A percentile compares a stretch with the other conserved stretches of the same genome.
Evolutionary conservation across 2,888 invertebrate genomes (phyloP).

Genomic region (Plagodis dolabraria): DNA sequence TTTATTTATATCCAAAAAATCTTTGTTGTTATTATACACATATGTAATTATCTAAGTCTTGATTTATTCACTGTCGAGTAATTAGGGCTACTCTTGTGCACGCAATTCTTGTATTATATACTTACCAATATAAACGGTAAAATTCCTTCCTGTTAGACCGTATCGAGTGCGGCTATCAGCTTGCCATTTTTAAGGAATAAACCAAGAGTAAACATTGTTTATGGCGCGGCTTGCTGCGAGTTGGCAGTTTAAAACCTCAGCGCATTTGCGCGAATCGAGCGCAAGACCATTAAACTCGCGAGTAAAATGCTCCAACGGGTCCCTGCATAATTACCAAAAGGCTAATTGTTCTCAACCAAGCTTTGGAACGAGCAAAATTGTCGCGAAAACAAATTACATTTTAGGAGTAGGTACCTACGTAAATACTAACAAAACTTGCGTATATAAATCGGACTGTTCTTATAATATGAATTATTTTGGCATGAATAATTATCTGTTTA

Average conservation of each 20-base stretch:
- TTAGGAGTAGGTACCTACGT: background rate
- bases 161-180: constrained; percentile 10
- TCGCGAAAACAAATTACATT: constrained; percentile 31
- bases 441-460: too few species aligned
- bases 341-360: constrained; percentile 65
- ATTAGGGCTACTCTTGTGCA: too few species aligned
- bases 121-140: too few species aligned
- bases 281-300: constrained; percentile 58
- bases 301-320: constrained; percentile 61
- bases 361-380: constrained; percentile 49
- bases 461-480: too few species aligned
- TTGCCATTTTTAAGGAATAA: constrained; percentile 36
- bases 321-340: constrained; percentile 67
- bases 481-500: too few species aligned
- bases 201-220: constrained; percentile 42
- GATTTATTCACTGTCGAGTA: too few species aligned
- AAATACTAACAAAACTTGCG: background rate
- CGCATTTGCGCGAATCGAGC: constrained; percentile 63
- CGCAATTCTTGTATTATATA: too few species aligned
- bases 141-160: background rate
- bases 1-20: too few species aligned
- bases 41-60: too few species aligned
- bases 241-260: constrained; percentile 39
- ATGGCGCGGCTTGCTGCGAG: constrained; percentile 39
- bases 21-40: too few species aligned